phyloP scores from a whole-genome alignment of 2,888 invertebrate species.

The Ichneumon xanthorius region DNA sequence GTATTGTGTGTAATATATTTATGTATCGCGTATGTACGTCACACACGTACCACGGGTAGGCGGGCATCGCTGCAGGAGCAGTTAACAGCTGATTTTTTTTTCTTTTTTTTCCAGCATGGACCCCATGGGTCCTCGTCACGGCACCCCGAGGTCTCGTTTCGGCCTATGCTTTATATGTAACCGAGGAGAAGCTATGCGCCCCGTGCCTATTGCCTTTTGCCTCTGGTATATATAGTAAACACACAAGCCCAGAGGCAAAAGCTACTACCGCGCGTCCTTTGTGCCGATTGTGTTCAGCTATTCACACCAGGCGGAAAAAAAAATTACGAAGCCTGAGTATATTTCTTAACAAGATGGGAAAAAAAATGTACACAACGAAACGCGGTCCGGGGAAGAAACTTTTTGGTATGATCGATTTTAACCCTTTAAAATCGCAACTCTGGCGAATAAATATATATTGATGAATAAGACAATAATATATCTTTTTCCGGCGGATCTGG shows the following conservation, averaged over 20 bases:
- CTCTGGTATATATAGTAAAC: constrained; percentile 35
- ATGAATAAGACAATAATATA: too few species aligned
- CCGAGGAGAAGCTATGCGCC: constrained; percentile 69
- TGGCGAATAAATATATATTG: too few species aligned
- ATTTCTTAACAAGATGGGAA: constrained; percentile 1
- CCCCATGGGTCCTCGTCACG: constrained; percentile 81
- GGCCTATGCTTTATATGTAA: constrained; percentile 82
- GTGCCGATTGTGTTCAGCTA: constrained; percentile 58
- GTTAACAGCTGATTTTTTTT: constrained; percentile 82
- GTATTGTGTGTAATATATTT: too few species aligned
- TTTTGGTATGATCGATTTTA: too few species aligned
- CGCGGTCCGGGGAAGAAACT: too few species aligned
- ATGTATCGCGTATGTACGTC: constrained; percentile 19
- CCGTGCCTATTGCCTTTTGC: constrained; percentile 65
- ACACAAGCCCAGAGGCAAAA: constrained; percentile 47
- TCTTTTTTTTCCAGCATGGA: constrained; percentile 77
- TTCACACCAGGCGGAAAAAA: constrained; percentile 1
- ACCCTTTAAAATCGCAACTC: too few species aligned
- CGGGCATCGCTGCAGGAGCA: constrained; percentile 75
- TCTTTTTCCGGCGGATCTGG: too few species aligned
- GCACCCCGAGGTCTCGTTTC: constrained; percentile 83
- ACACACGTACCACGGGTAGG: constrained; percentile 51
- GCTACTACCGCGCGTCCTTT: constrained; percentile 56
- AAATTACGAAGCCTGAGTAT: neutral
- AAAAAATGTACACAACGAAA: neutral